phyloP scores from a whole-genome alignment of 2,888 invertebrate genomes.

The Mythimna ferrago region DNA sequence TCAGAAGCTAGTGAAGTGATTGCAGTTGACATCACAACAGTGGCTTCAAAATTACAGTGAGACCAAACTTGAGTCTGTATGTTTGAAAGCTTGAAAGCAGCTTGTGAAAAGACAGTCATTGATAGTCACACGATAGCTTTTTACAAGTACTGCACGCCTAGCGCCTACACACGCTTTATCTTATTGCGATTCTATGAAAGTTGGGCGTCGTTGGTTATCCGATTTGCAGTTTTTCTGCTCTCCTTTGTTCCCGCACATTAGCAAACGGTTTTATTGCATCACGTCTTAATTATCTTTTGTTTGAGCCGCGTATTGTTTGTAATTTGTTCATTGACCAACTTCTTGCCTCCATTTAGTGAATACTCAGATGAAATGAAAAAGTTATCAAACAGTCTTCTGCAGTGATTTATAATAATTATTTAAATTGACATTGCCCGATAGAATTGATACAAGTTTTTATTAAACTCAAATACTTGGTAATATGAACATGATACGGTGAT shows the following conservation, averaged over 20 bases:
- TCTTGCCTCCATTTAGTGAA: constrained; percentile 69
- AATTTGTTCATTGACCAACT: constrained; percentile 81
- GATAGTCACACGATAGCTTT: background rate
- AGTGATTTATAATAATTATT: constrained; percentile 4
- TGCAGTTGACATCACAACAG: too few species aligned
- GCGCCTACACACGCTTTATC: constrained; percentile 11
- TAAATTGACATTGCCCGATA: constrained; percentile 10
- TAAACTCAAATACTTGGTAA: constrained; percentile 15
- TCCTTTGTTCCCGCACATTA: constrained; percentile 64
- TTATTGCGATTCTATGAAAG: constrained; percentile 47
- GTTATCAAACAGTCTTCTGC: constrained; percentile 31
- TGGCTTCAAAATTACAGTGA: too few species aligned
- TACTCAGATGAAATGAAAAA: constrained; percentile 44
- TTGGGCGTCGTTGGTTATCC: constrained; percentile 48
- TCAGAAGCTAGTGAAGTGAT: too few species aligned
- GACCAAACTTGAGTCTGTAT: too few species aligned
- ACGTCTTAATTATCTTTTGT: constrained; percentile 80
- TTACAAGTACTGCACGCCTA: constrained; percentile 3
- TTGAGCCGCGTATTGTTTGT: constrained; percentile 76
- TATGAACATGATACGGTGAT: constrained; percentile 1
- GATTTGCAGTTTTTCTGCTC: constrained; percentile 61
- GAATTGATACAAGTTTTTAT: background rate
- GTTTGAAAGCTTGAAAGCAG: too few species aligned
- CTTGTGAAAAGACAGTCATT: background rate
- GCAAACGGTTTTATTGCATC: constrained; percentile 65